Evolutionary conservation across 2,888 invertebrate species (phyloP).

Genomic region (Nomada fabriciana): DNA sequence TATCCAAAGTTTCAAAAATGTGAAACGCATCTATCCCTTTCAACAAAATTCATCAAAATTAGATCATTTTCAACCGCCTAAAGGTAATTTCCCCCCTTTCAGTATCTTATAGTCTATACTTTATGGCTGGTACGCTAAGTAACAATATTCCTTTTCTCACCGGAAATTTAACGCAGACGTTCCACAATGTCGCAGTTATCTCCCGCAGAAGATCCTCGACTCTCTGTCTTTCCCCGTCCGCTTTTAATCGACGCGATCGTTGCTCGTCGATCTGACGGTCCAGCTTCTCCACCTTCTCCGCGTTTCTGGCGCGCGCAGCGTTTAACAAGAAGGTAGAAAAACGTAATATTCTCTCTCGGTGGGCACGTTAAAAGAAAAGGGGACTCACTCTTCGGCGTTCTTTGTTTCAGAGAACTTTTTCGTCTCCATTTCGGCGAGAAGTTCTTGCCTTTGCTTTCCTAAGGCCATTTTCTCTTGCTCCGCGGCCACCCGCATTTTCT

Average conservation of each 20-base stretch:
- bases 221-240: slow-evolving; percentile 80
- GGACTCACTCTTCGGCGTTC: slow-evolving; percentile 91
- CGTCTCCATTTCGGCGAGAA: slow-evolving; percentile 89
- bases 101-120: background rate
- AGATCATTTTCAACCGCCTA: too few relatives aligned
- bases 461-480: slow-evolving; percentile 90
- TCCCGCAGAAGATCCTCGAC: slow-evolving; percentile 69
- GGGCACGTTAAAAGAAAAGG: slow-evolving; percentile 43
- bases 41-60: too few relatives aligned
- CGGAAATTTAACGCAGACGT: slow-evolving; percentile 76
- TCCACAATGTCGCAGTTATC: slow-evolving; percentile 68
- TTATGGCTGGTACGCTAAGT: too few relatives aligned
- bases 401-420: slow-evolving; percentile 92
- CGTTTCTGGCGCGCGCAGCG: slow-evolving; percentile 86
- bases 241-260: slow-evolving; percentile 82
- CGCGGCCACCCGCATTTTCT: slow-evolving; percentile 89
- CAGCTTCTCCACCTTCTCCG: slow-evolving; percentile 89
- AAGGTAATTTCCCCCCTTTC: too few relatives aligned
- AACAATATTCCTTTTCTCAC: slow-evolving; percentile 59
- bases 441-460: slow-evolving; percentile 88
- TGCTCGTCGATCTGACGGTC: slow-evolving; percentile 87
- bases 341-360: background rate
- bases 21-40: too few relatives aligned
- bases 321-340: background rate
- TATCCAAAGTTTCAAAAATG: too few relatives aligned